A percentile compares a stretch with the other conserved stretches of the same genome.
Conservation (phyloP, 2,113 vertebrate genomes). For the Oryzias celebensis region DNA sequence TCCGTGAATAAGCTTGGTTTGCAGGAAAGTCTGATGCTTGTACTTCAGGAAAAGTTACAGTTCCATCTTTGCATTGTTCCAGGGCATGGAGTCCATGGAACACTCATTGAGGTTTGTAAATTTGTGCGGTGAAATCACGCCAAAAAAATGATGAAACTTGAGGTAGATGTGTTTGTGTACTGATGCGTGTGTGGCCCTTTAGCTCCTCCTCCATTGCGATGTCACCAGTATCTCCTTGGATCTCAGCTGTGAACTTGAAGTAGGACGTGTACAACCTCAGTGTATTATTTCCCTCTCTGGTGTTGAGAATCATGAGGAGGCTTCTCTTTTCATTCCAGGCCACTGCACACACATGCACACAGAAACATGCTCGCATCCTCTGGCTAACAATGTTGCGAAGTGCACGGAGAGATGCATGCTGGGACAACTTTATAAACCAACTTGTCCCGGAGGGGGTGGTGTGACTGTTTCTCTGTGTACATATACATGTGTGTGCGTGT, state of each 20-base stretch:
- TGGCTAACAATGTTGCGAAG: constrained; percentile 4
- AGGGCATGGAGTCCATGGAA: neutral
- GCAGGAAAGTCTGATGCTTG: neutral
- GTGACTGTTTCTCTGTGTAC: neutral
- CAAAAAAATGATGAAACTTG: no score
- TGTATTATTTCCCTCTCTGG: constrained; percentile 14
- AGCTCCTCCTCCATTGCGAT: constrained; percentile 5
- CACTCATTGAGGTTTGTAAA: neutral
- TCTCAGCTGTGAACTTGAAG: constrained; percentile 45
- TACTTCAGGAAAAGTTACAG: neutral
- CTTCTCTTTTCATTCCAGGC: constrained; percentile 56
- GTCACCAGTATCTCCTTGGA: constrained; percentile 8
- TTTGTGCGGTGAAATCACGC: neutral
- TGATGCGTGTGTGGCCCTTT: neutral
- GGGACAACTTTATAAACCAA: constrained; percentile 28
- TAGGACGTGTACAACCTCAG: constrained; percentile 38
- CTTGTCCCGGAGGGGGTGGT: constrained; percentile 3
- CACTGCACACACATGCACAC: constrained; percentile 32
- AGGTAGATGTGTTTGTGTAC: neutral
- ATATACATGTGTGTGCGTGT: constrained; percentile 2
- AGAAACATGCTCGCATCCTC: constrained; percentile 4
- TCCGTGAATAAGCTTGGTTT: no score
- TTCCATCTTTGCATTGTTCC: neutral
- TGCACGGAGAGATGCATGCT: constrained; percentile 32
- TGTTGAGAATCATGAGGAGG: constrained; percentile 20